Conservation (phyloP, 2,888 invertebrate genomes). For the Agrotis ipsilon region DNA sequence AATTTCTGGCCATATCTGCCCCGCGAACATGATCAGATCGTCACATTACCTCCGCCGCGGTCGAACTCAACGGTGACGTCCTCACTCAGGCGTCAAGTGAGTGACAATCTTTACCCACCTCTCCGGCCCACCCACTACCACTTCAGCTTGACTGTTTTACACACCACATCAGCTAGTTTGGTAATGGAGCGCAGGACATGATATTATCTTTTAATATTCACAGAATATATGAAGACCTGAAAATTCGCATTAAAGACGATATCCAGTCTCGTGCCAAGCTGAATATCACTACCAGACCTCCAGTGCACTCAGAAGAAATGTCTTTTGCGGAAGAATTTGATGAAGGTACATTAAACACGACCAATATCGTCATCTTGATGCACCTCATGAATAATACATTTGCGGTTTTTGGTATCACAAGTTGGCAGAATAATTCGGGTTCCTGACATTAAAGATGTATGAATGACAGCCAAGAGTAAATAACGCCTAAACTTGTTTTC, state of each 20-base stretch:
- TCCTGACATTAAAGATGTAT: neutral
- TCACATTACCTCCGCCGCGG: too few species aligned
- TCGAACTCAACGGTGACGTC: too few species aligned
- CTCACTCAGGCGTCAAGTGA: too few species aligned
- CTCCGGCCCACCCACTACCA: too few species aligned
- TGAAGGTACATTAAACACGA: constrained; percentile 71
- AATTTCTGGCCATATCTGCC: too few species aligned
- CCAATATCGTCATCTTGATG: neutral
- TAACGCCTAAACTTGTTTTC: neutral
- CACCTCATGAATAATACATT: neutral
- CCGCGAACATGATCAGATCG: too few species aligned
- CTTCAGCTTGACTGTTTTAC: too few species aligned
- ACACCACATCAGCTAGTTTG: too few species aligned
- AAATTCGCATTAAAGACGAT: constrained; percentile 71
- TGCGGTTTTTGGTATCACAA: neutral
- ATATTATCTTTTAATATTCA: neutral
- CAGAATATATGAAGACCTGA: constrained; percentile 80
- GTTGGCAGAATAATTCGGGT: neutral
- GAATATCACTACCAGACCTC: constrained; percentile 77
- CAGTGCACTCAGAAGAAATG: constrained; percentile 60
- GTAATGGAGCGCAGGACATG: too few species aligned
- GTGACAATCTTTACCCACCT: too few species aligned
- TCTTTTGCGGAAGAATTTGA: constrained; percentile 72
- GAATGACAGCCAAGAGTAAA: neutral
- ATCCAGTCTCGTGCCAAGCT: constrained; percentile 73